Conservation (phyloP, 2,113 vertebrate species). For the Daboia siamensis region DNA sequence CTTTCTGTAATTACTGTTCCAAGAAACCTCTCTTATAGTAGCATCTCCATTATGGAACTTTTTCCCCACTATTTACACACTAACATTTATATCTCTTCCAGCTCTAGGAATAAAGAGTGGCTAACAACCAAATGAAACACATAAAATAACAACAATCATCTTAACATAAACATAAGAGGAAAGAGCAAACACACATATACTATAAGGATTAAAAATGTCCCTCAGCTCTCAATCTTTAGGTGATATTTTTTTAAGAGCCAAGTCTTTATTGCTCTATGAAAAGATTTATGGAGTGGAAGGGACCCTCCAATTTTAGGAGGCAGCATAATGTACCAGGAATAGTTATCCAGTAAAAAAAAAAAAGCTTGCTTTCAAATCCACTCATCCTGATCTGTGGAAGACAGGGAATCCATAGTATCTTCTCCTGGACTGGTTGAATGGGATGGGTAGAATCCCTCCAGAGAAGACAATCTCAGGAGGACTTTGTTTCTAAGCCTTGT, state of each 20-base stretch:
- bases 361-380: neutral
- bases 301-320: neutral
- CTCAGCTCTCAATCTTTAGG: neutral
- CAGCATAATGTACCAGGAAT: neutral
- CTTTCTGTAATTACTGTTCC: neutral
- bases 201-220: neutral
- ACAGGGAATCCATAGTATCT: neutral
- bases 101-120: neutral
- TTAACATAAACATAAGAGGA: neutral
- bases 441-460: neutral
- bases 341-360: neutral
- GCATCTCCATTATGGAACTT: neutral
- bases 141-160: neutral
- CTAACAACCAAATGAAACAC: neutral
- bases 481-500: neutral
- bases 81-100: neutral
- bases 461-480: neutral
- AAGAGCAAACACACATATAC: neutral
- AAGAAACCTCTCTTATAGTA: neutral
- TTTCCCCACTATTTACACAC: neutral
- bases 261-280: neutral
- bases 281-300: neutral
- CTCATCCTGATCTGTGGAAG: neutral
- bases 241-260: neutral
- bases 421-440: neutral